These are phyloP conservation scores for Leiothrix lutea DNA, from an alignment of 2,113 vertebrate genomes.

Conservation along the genomic window DNA sequence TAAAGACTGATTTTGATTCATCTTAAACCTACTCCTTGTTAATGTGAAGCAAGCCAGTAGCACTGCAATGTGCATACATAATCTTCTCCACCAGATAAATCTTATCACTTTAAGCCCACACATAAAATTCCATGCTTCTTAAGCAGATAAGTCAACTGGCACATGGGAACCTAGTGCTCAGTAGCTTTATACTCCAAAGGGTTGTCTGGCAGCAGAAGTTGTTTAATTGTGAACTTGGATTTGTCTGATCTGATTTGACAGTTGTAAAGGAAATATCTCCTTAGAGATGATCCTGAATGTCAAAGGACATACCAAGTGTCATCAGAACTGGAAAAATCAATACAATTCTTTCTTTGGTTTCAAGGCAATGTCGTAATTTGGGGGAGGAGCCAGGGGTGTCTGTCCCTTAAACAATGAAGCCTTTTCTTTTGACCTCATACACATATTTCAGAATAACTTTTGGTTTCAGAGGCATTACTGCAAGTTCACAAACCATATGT, in stretches of 20 bases:
- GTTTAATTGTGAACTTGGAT: background rate
- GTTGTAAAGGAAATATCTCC: background rate
- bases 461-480: background rate
- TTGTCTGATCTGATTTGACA: background rate
- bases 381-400: background rate
- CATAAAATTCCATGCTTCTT: background rate
- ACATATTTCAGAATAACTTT: background rate
- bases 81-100: background rate
- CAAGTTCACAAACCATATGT: background rate
- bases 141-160: background rate
- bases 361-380: background rate
- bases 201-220: background rate
- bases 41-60: background rate
- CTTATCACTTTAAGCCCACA: background rate
- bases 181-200: background rate
- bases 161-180: background rate
- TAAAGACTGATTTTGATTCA: background rate
- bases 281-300: constrained; percentile 32
- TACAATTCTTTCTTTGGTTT: background rate
- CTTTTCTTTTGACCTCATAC: background rate
- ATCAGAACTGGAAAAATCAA: constrained; percentile 18
- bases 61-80: background rate
- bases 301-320: background rate
- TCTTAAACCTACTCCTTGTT: background rate
- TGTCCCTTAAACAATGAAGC: background rate